Base-by-base conservation (phyloP, 2,797 vertebrate genomes). In the Chelidonichthys spinosus region DNA sequence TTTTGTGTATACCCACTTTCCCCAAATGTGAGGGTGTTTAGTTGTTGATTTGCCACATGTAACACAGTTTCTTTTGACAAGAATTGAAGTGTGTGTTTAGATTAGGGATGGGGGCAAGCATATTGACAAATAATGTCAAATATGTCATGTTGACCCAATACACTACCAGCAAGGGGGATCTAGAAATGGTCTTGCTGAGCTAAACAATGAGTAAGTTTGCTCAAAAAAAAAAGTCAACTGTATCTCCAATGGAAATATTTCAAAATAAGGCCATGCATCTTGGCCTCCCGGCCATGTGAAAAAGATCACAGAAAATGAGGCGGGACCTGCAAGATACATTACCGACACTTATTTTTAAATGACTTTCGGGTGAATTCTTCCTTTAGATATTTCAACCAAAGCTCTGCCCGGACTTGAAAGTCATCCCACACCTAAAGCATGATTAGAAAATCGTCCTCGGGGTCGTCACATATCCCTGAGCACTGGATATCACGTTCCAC, bases 351-450 rank as follows among this genome's bases (percentile, higher is more conserved):
- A 4, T 62, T 80, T 25, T 69, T 42, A 68, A 56, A 74, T 68
- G 32, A 47, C 42, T 75, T 78, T 2, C 68, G 68, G 62, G 44
- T 68, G 42, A 76, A 50, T 56, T 33, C 8, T 32, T 15, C n/a
- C 58, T 64, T 67, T 35, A 78, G 75, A 63, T 76, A 53, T 61
- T 70, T 78, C 49, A 72, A 25, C 50, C 37, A 63, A 58, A n/a
- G 42, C 37, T 73, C 56, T 81, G 84, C 67, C 79, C 58, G 53
- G 80, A 90, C 85, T 76, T 85, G 85, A 87, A 82, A 87, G 73
- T 67, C 78, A 53, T 55, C 6, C 84, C 81, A 79, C 74, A 82
- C 55, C 65, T 69, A 39, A 70, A 74, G 78, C 67, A 60, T 59
- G 74, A 89, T 80, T 76, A 72, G 33, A 85, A 89, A 81, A 63